Conservation (phyloP, 2,113 vertebrate genomes). For the Grantiella picta region DNA sequence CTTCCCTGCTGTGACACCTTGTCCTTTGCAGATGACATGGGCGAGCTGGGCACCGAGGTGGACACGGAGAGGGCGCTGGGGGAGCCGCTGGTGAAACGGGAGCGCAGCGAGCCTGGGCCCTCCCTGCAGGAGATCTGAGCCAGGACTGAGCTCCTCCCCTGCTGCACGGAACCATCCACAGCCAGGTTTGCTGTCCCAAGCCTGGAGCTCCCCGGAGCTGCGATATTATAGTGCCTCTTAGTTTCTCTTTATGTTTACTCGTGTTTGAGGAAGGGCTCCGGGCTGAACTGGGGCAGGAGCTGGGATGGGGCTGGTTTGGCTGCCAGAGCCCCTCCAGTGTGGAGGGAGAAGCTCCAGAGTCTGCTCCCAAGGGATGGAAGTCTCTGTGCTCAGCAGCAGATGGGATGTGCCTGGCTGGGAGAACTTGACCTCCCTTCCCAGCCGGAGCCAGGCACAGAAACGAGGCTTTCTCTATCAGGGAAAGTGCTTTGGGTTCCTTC, state of each 20-base stretch:
- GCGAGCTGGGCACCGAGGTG: conserved; percentile 76
- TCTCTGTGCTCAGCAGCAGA: neutral
- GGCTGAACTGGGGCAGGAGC: neutral
- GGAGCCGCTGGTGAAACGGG: conserved; percentile 89
- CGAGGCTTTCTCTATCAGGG: neutral
- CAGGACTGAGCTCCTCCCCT: neutral
- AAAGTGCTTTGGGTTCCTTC: conserved; percentile 20
- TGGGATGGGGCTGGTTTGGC: neutral
- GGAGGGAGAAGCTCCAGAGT: neutral
- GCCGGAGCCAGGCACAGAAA: accelerated
- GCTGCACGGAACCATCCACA: neutral
- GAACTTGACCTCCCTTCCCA: neutral
- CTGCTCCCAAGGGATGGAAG: neutral
- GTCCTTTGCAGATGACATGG: conserved; percentile 80
- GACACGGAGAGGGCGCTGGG: conserved; percentile 60
- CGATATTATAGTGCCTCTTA: conserved; percentile 63
- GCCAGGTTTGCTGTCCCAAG: neutral
- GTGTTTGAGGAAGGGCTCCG: neutral
- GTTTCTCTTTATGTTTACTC: conserved; percentile 22
- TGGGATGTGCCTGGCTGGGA: neutral
- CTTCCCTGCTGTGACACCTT: neutral
- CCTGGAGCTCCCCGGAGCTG: neutral
- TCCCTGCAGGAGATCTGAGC: conserved; percentile 88
- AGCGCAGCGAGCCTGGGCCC: conserved; percentile 85
- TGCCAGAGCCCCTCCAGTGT: neutral